Evolutionary conservation across 2,888 invertebrate species (phyloP).

Genomic region (Trichogramma evanescens): DNA sequence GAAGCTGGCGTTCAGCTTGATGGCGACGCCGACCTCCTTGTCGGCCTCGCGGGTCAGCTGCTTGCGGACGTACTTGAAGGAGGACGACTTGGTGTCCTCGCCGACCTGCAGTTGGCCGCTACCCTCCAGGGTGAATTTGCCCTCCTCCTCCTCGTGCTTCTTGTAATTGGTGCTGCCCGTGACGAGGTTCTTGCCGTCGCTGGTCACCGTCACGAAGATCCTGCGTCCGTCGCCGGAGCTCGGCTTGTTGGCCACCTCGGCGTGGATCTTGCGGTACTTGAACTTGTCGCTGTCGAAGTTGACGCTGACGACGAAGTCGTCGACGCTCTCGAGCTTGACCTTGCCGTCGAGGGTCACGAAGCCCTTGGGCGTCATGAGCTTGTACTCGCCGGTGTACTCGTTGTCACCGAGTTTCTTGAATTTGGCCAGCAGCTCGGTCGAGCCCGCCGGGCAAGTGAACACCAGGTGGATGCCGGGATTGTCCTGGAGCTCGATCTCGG

Average conservation of each 20-base stretch:
- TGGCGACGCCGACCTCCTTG: conserved; percentile 62
- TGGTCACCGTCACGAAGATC: conserved; percentile 58
- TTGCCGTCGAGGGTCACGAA: conserved; percentile 49
- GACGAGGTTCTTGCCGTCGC: conserved; percentile 60
- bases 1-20: conserved; percentile 62
- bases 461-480: conserved; percentile 49
- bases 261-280: conserved; percentile 58
- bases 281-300: conserved; percentile 60
- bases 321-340: conserved; percentile 53
- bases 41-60: conserved; percentile 54
- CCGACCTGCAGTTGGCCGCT: conserved; percentile 66
- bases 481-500: conserved; percentile 52
- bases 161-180: conserved; percentile 67
- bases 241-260: conserved; percentile 59
- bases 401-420: conserved; percentile 51
- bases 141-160: conserved; percentile 51
- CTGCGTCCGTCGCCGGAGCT: conserved; percentile 55
- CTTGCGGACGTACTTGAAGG: conserved; percentile 67
- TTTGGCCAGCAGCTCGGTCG: conserved; percentile 46
- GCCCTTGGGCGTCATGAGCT: conserved; percentile 41
- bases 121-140: conserved; percentile 68
- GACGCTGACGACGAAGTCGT: conserved; percentile 59
- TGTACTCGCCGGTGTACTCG: conserved; percentile 50
- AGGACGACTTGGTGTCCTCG: conserved; percentile 62
- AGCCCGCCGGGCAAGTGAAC: conserved; percentile 51